Evolutionary conservation across 1,140 invertebrate genomes (phyloP).

Genomic region (Pectinophora gossypiella): DNA sequence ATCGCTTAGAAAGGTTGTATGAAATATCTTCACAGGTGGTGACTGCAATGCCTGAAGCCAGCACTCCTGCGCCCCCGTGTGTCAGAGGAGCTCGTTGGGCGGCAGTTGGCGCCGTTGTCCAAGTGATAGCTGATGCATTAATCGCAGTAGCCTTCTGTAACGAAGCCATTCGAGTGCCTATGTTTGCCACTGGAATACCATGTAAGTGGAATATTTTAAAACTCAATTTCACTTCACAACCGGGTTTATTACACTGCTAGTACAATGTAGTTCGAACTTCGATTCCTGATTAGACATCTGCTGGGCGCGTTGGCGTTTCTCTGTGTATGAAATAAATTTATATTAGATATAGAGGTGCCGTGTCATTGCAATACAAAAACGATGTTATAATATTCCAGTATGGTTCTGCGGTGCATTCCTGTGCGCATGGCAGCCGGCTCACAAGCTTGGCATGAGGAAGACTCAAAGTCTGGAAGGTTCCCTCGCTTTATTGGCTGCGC

Average conservation of each 20-base stretch:
- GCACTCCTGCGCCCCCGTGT: constrained; percentile 38
- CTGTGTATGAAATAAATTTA: no score
- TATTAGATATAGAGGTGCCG: no score
- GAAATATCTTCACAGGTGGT: constrained; percentile 60
- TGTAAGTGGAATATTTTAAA: constrained; percentile 28
- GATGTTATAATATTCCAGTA: constrained; percentile 36
- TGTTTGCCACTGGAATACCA: constrained; percentile 54
- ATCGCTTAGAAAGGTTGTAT: no score
- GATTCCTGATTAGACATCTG: no score
- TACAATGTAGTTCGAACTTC: no score
- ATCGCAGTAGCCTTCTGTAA: constrained; percentile 56
- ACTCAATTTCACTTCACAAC: background rate
- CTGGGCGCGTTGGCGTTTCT: no score
- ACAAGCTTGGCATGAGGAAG: constrained; percentile 43
- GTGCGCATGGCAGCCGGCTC: constrained; percentile 61
- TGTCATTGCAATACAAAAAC: no score
- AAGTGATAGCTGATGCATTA: constrained; percentile 48
- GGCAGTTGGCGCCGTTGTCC: constrained; percentile 43
- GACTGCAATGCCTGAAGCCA: constrained; percentile 62
- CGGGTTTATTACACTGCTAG: background rate
- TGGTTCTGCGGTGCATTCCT: constrained; percentile 54
- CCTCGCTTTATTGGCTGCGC: constrained; percentile 42
- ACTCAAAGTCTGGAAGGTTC: constrained; percentile 47
- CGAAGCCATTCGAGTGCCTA: constrained; percentile 41
- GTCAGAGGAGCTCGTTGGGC: constrained; percentile 50